Evolutionary conservation across 2,113 vertebrate genomes (phyloP).

Genomic region (Silurus glanis): DNA sequence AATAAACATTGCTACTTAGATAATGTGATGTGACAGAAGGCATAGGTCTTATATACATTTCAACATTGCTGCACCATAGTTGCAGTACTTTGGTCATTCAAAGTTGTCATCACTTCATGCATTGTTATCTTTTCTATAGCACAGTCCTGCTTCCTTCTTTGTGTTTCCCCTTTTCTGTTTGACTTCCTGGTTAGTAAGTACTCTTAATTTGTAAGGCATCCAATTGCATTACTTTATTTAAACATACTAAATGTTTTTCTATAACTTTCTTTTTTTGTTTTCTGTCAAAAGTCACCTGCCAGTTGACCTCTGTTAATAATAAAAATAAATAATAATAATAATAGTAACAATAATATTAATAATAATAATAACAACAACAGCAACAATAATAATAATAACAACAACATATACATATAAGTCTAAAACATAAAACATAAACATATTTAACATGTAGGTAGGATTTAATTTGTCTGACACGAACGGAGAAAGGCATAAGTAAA

Average conservation of each 20-base stretch:
- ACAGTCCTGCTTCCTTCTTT: not conserved
- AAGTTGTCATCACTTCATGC: not conserved
- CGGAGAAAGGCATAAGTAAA: too few species aligned
- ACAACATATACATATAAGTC: too few species aligned
- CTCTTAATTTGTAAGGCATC: not conserved
- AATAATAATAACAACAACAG: too few species aligned
- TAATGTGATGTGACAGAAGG: not conserved
- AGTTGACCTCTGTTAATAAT: not conserved
- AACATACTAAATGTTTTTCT: not conserved
- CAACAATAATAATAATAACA: too few species aligned
- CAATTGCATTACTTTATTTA: not conserved
- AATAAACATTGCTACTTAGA: not conserved
- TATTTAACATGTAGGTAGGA: too few species aligned
- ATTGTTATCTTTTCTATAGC: not conserved
- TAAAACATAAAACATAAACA: too few species aligned
- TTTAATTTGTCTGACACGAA: too few species aligned
- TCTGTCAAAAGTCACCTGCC: not conserved
- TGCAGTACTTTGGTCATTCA: not conserved
- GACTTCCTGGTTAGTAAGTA: not conserved
- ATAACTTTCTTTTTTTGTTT: not conserved
- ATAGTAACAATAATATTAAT: too few species aligned
- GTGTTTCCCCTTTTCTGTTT: not conserved
- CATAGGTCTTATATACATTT: not conserved
- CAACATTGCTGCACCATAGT: not conserved
- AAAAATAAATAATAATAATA: too few species aligned